These are phyloP conservation scores for Acinonyx jubatus DNA, from an alignment of 2,113 vertebrate species.

Conservation along the genomic window DNA sequence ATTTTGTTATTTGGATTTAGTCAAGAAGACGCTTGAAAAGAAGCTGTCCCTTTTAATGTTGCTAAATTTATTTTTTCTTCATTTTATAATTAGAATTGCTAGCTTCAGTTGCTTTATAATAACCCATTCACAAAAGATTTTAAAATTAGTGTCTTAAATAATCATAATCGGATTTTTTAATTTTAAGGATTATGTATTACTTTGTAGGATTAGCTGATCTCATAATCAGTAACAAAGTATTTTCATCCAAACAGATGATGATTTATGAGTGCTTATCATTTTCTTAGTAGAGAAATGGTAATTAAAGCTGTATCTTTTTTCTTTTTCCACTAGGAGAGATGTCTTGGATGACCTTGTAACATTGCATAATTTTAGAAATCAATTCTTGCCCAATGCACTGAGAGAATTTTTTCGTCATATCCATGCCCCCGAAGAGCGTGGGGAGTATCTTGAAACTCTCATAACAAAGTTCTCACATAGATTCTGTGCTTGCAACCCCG, in stretches of 20 bases:
- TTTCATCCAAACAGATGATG: slow-evolving; percentile 33
- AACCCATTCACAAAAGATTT: neutral
- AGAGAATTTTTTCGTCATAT: slow-evolving; percentile 99
- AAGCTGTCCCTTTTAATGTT: neutral
- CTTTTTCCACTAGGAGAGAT: slow-evolving; percentile 89
- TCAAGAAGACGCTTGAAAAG: neutral
- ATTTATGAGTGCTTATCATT: neutral
- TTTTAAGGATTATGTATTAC: neutral
- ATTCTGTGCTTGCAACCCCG: slow-evolving; percentile 97
- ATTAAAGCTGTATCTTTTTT: slow-evolving; percentile 32
- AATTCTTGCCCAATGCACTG: slow-evolving; percentile 98
- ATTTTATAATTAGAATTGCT: slow-evolving; percentile 21
- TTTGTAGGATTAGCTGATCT: neutral
- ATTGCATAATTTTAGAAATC: slow-evolving; percentile 99
- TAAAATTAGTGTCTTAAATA: slow-evolving; percentile 7
- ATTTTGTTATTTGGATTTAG: slow-evolving; percentile 8
- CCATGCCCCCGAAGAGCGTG: slow-evolving; percentile 97
- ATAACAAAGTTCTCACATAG: slow-evolving; percentile 99
- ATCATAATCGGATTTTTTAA: neutral
- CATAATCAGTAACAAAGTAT: neutral
- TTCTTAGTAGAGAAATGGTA: slow-evolving; percentile 19
- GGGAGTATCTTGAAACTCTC: slow-evolving; percentile 98
- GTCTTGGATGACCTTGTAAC: slow-evolving; percentile 98
- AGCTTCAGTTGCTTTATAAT: neutral
- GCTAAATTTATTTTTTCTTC: neutral